Percentiles rank a stretch among this genome's conserved stretches.
phyloP scores from a whole-genome alignment of 2,113 vertebrate genomes.

The Ariopsis seemanni region DNA sequence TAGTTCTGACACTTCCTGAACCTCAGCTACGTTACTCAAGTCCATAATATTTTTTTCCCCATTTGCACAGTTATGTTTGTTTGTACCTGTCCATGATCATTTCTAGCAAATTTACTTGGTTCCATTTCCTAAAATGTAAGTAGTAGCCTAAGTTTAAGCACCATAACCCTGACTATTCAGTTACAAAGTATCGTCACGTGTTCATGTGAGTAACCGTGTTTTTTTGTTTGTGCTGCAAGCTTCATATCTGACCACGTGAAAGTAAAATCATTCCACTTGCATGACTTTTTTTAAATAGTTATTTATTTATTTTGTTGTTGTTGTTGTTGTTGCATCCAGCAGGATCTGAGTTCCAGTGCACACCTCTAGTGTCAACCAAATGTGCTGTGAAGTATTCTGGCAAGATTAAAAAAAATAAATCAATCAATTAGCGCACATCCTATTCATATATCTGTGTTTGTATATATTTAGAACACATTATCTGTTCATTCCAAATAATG shows the following conservation, averaged over 20 bases:
- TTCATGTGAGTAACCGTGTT: neutral
- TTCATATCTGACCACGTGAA: neutral
- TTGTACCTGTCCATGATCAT: neutral
- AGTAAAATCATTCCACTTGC: neutral
- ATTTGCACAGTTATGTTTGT: neutral
- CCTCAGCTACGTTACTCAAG: neutral
- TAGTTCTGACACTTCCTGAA: neutral
- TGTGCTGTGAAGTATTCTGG: too few relatives aligned
- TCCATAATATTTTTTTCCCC: neutral
- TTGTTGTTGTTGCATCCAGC: neutral
- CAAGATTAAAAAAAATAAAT: neutral
- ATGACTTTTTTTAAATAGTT: neutral
- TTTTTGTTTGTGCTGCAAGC: neutral
- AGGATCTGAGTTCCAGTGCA: neutral
- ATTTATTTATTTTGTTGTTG: too few relatives aligned
- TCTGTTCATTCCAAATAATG: neutral
- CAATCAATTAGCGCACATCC: neutral
- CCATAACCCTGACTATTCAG: neutral
- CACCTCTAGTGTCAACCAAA: neutral
- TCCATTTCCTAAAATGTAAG: neutral
- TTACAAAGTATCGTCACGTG: neutral
- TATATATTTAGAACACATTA: neutral
- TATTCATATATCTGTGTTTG: neutral
- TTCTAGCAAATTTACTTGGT: neutral
- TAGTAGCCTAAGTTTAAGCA: neutral